Evolutionary conservation across 2,888 invertebrate genomes (phyloP).

Genomic region (Alsophila aescularia): DNA sequence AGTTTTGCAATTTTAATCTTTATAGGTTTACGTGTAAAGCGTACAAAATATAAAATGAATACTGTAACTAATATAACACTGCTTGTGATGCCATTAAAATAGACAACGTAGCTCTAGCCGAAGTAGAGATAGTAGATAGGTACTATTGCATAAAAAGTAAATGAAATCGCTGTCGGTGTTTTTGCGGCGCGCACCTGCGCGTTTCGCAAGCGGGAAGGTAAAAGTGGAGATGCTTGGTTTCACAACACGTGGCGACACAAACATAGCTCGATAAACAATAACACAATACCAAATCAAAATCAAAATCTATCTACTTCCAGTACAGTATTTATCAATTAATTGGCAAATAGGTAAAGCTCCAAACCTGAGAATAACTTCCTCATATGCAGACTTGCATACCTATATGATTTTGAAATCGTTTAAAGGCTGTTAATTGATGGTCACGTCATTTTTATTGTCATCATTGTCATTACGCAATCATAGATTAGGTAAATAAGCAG

Average conservation of each 20-base stretch:
- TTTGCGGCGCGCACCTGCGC: conserved; percentile 85
- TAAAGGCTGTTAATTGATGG: background rate
- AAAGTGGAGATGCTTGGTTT: conserved; percentile 82
- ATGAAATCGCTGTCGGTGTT: conserved; percentile 79
- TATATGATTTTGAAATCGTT: conserved; percentile 5
- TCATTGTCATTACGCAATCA: conserved; percentile 13
- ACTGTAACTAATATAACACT: background rate
- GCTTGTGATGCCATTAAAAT: conserved; percentile 1
- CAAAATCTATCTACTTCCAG: background rate
- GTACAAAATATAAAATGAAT: background rate
- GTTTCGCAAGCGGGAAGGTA: conserved; percentile 84
- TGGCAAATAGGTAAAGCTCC: too few relatives aligned
- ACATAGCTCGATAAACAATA: conserved; percentile 47
- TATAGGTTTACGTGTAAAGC: background rate
- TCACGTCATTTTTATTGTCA: conserved; percentile 17
- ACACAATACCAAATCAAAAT: conserved; percentile 3
- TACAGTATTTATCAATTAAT: too few relatives aligned
- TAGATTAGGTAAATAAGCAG: conserved; percentile 40
- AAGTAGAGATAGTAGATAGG: conserved; percentile 55
- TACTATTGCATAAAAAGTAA: conserved; percentile 79
- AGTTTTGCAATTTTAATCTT: too few relatives aligned
- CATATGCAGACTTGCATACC: too few relatives aligned
- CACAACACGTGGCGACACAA: conserved; percentile 71
- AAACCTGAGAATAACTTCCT: too few relatives aligned
- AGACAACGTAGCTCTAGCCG: conserved; percentile 18